Evolutionary conservation across 2,888 invertebrate genomes (phyloP), one percentile per base, ranked within the genome.

Genomic region (Odontocerum albicorne): DNA sequence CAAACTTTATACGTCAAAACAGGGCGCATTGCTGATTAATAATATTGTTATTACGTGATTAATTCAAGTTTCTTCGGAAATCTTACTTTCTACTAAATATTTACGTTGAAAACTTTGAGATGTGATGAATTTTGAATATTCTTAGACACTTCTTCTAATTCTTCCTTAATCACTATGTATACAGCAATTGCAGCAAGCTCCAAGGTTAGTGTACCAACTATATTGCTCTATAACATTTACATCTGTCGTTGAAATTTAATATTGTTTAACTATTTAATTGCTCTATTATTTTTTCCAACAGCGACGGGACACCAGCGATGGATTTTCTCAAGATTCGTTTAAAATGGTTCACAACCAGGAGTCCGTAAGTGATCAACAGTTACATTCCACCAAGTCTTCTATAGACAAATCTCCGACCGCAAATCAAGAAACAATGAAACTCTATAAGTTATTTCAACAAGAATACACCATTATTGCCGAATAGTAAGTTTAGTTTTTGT

Each of bases 401-500:
- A 39, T 38, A 8, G 51, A 49, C 10, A 54, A 54, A 31, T 17
- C 47, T 8, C 7, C 17, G 4, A 39, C 21, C 17, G 38, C 38
- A 10, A 56, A 43, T 38, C 45, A 51, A 36, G 56, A 56, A 46
- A 51, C 51, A 1, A 43, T 46, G 36, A 56, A 52, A 10, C 35
- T 57, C 7, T 53, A 53, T 31, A 57, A 57, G 36, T 82, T 86
- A 63, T 90, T 88, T 69, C 86, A 91, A 66, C 88, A 92, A 69
- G 95, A 96, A 72, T 95, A 95, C 67, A 86, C 89, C 64, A 87
- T 95, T 64, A 83, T 95, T 72, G 91, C 93, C 2, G 95, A 96
- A 78, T 96, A 93, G 94, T 95, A 83, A 85, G 90, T 80, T 42
- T 8, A 42, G 15, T 22, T 47, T 46, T 12, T 20, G 35, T 17